Percentiles rank a stretch among this genome's conserved stretches.
Evolutionary conservation across 2,113 vertebrate genomes (phyloP).

Genomic region (Megaleporinus macrocephalus): DNA sequence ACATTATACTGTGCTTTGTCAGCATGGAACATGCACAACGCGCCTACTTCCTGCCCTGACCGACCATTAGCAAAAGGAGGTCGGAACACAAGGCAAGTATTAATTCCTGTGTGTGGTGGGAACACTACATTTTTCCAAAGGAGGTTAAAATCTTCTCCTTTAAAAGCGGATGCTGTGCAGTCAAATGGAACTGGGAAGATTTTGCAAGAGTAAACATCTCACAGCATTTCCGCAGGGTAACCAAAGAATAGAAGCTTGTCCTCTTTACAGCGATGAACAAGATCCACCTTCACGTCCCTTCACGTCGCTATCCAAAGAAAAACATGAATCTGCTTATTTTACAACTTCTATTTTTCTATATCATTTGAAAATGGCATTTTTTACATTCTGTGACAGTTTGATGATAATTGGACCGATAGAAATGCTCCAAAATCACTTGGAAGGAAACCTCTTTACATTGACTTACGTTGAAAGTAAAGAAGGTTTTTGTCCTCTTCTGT

Average conservation of each 20-base stretch:
- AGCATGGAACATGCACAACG: background rate
- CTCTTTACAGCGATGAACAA: no score
- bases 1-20: constrained; percentile 10
- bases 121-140: background rate
- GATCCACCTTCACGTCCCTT: no score
- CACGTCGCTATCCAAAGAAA: no score
- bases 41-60: constrained; percentile 10
- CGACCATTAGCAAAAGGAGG: constrained; percentile 11
- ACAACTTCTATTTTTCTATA: no score
- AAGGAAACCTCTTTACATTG: no score
- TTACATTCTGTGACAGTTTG: no score
- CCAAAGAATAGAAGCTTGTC: background rate
- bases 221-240: background rate
- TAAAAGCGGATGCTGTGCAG: constrained; percentile 7
- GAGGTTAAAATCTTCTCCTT: background rate
- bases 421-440: no score
- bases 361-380: no score
- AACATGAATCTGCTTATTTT: no score
- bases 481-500: no score
- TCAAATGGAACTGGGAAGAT: constrained; percentile 8
- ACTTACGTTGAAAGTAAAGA: no score
- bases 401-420: no score
- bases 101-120: background rate
- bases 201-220: background rate
- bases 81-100: constrained; percentile 2